phyloP scores from a whole-genome alignment of 2,113 vertebrate species.

The Labrus mixtus region DNA sequence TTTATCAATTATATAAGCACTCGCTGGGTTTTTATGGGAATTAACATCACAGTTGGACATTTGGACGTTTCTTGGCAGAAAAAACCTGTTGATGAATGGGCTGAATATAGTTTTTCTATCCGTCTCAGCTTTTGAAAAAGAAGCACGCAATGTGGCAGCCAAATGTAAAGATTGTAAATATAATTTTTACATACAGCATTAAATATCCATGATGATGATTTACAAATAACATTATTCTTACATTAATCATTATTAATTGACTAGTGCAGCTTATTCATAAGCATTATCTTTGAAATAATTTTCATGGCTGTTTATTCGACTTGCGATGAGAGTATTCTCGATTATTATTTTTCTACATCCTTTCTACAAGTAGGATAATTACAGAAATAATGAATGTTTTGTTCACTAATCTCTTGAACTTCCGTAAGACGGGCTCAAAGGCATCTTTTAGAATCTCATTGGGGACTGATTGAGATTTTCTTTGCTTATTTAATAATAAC shows the following conservation, averaged over 20 bases:
- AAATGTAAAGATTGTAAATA: constrained; percentile 23
- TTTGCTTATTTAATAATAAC: background rate
- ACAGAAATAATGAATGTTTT: background rate
- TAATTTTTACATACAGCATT: background rate
- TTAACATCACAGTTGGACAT: constrained; percentile 63
- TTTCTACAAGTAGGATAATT: background rate
- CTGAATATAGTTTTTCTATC: constrained; percentile 2
- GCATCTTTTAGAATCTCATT: background rate
- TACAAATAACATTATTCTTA: too few relatives aligned
- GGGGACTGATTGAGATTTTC: background rate
- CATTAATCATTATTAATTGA: background rate
- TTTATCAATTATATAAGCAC: constrained; percentile 61
- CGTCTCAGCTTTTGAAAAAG: constrained; percentile 16
- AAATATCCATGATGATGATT: background rate
- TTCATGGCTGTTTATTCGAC: background rate
- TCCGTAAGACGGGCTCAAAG: background rate
- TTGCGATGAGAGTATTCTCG: background rate
- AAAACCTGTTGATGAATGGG: constrained; percentile 54
- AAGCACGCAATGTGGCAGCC: constrained; percentile 14
- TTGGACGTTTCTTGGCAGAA: constrained; percentile 49
- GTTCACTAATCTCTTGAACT: background rate
- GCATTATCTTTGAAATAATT: background rate
- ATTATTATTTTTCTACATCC: background rate
- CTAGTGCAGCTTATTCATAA: background rate
- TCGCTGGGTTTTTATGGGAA: constrained; percentile 46